phyloP scores from a whole-genome alignment of 2,113 vertebrate genomes.

The Lepus timidus region DNA sequence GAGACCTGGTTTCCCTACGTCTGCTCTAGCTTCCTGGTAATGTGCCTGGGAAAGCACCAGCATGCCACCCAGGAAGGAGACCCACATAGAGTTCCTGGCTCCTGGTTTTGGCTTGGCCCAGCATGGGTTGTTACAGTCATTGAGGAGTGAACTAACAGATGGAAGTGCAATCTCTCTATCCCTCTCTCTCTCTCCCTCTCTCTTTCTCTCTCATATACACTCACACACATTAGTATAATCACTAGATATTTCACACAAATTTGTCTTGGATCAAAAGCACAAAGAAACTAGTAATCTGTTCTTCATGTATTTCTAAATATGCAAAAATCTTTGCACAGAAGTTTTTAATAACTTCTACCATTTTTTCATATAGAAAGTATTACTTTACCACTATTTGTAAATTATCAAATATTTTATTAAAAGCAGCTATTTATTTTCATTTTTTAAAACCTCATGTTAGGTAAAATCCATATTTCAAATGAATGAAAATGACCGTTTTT shows the following conservation, averaged over 20 bases:
- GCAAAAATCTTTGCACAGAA: neutral
- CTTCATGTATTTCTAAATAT: neutral
- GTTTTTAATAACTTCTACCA: neutral
- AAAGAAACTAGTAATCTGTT: neutral
- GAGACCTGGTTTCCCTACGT: too few species aligned
- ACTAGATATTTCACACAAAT: neutral
- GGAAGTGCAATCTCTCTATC: too few species aligned
- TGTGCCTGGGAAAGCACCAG: too few species aligned
- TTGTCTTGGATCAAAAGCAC: neutral
- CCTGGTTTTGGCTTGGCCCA: too few species aligned
- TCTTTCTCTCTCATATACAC: too few species aligned
- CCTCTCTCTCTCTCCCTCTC: too few species aligned
- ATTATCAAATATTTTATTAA: conserved; percentile 9
- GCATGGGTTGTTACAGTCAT: too few species aligned
- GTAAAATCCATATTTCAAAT: neutral
- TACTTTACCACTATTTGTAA: conserved; percentile 18
- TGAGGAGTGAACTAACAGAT: too few species aligned
- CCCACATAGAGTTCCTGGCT: too few species aligned
- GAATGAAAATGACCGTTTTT: neutral
- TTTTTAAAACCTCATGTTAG: neutral
- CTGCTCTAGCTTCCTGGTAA: too few species aligned
- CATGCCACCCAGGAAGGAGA: too few species aligned
- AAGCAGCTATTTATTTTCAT: neutral
- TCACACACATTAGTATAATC: neutral
- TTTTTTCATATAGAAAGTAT: neutral